These are phyloP conservation scores for Lophius americanus DNA, from an alignment of 2,797 vertebrate species.

Conservation along the genomic window DNA sequence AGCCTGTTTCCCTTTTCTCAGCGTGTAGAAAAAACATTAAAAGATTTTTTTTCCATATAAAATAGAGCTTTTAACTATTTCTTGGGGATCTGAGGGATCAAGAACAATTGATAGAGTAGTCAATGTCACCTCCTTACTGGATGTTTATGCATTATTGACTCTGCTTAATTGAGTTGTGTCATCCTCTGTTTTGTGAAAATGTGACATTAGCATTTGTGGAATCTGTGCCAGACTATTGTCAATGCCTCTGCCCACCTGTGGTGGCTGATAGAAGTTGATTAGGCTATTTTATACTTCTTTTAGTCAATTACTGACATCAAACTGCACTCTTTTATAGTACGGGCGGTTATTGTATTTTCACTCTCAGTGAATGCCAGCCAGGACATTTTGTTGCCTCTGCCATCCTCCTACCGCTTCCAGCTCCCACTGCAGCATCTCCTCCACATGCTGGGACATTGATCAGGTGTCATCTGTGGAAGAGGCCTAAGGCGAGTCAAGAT, in stretches of 20 bases:
- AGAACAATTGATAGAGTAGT: neutral
- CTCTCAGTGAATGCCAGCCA: too few species aligned
- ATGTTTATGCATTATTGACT: neutral
- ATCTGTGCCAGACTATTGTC: slow-evolving; percentile 33
- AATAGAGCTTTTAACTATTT: too few species aligned
- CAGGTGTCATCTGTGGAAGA: slow-evolving; percentile 48
- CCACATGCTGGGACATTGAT: slow-evolving; percentile 45
- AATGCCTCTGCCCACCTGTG: slow-evolving; percentile 4
- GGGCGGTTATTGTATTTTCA: too few species aligned
- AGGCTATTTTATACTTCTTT: slow-evolving; percentile 35
- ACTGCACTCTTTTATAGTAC: too few species aligned
- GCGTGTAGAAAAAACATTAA: too few species aligned
- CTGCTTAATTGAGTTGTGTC: slow-evolving; percentile 20
- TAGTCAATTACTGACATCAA: slow-evolving; percentile 41
- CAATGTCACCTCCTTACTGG: slow-evolving; percentile 2
- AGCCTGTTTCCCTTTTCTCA: too few species aligned
- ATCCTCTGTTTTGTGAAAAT: slow-evolving; percentile 23
- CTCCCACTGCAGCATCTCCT: slow-evolving; percentile 22
- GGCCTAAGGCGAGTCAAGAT: slow-evolving; percentile 37
- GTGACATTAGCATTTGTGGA: slow-evolving; percentile 25
- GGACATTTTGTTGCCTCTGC: slow-evolving; percentile 12
- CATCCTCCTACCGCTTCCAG: slow-evolving; percentile 1
- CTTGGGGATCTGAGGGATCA: too few species aligned
- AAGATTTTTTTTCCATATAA: too few species aligned
- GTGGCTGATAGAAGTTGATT: slow-evolving; percentile 32